Percentiles rank a stretch among this genome's conserved stretches.
phyloP scores from a whole-genome alignment of 2,113 vertebrate species.

The Ailurus styani region DNA sequence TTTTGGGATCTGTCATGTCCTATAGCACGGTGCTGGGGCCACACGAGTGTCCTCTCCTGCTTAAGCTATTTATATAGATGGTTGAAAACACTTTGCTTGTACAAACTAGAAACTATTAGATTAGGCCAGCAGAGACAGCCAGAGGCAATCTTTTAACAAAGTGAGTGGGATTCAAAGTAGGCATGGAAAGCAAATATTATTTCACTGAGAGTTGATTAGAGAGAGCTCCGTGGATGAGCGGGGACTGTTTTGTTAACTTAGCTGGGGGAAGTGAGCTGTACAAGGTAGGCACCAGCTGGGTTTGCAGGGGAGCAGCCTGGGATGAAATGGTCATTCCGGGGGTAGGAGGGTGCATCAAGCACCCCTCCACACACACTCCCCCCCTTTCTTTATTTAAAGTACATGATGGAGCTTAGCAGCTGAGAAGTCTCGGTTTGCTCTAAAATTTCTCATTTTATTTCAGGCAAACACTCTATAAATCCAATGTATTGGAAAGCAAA shows the following conservation, averaged over 20 bases:
- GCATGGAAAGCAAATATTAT: constrained; percentile 89
- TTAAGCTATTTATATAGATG: constrained; percentile 88
- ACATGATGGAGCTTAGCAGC: constrained; percentile 87
- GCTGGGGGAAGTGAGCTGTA: constrained; percentile 78
- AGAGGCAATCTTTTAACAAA: constrained; percentile 89
- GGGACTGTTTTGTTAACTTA: constrained; percentile 88
- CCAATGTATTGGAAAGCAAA: constrained; percentile 86
- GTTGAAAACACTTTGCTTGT: constrained; percentile 87
- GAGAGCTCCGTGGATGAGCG: constrained; percentile 82
- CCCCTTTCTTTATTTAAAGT: constrained; percentile 82
- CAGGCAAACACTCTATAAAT: constrained; percentile 80
- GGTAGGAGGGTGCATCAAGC: constrained; percentile 57
- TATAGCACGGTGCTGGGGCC: constrained; percentile 72
- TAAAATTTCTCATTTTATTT: constrained; percentile 81
- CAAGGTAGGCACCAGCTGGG: constrained; percentile 84
- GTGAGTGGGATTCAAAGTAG: constrained; percentile 89
- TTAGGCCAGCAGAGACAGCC: constrained; percentile 87
- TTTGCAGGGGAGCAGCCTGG: constrained; percentile 77
- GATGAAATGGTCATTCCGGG: constrained; percentile 79
- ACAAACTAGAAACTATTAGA: constrained; percentile 91
- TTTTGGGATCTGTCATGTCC: constrained; percentile 86
- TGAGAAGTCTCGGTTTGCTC: constrained; percentile 80
- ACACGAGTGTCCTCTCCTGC: constrained; percentile 82
- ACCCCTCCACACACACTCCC: constrained; percentile 58
- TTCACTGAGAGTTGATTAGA: constrained; percentile 88